Evolutionary conservation across 2,888 invertebrate species (phyloP), one percentile per base, ranked within the genome.

Genomic region (Philopedon plagiatum): DNA sequence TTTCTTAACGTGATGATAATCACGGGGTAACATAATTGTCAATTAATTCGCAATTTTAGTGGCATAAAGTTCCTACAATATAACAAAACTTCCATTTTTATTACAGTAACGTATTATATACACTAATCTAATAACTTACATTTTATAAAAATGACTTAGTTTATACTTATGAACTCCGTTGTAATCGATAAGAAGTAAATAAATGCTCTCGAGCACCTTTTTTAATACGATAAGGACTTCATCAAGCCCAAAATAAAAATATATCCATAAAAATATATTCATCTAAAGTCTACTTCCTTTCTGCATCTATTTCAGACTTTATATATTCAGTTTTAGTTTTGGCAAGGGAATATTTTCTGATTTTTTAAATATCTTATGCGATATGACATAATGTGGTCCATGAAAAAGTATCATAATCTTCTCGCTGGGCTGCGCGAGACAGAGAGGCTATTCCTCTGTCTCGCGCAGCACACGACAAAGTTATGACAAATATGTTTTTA

Each of bases 141-240:
- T 69, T 69, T 54, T 69, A 62, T 69, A 46, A 44, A 68, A 68
- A 68, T 70, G 70, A 70, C 70, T 70, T 70, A 70, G 64, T 66
- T 34, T 64, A 54, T 64, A 39, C 9, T 9, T 39, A 64, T 54
- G 56, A 56, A 64, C 54, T 56, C 54, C 15, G 63, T 63, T 51
- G 18, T 19, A 18, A 62, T 21, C 21, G 37, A 57, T 37, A 58
- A 23, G 13, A 58, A 41, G 7, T 39, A 58, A 58, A 23, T 57
- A 21, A 57, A 57, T 57, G n/a, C 21, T 57, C 21, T 37, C 37
- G 19, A 39, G 39, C 18, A 37, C n/a, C 18, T 39, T 15, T 26
- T 41, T 3, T 57, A 39, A 15, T 57, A 37, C 1, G 9, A 1
- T 8, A 21, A 7, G 26, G 58, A 19, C 39, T n/a, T 21, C n/a